Evolutionary conservation across 2,888 invertebrate genomes (phyloP).

Genomic region (Antheraea assamensis): DNA sequence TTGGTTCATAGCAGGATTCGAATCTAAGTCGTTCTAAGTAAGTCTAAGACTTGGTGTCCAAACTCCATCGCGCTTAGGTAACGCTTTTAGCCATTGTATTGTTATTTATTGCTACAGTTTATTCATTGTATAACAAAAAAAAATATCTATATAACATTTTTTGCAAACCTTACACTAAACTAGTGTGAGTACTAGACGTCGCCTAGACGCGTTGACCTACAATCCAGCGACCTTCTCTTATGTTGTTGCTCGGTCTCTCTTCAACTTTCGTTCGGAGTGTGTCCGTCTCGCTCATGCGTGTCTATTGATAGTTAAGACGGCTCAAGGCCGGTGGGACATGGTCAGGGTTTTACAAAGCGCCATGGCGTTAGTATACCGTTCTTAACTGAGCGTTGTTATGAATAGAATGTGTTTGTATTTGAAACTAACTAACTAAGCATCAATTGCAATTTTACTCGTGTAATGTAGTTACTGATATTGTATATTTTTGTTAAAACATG

Average conservation of each 20-base stretch:
- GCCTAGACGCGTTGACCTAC: conserved; percentile 80
- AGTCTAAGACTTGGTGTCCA: too few relatives aligned
- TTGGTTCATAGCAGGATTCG: too few relatives aligned
- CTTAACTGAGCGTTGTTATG: conserved; percentile 10
- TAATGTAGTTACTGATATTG: neutral
- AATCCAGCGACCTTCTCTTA: conserved; percentile 80
- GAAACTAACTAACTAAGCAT: neutral
- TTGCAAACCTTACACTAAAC: conserved; percentile 50
- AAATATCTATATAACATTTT: too few relatives aligned
- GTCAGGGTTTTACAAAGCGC: conserved; percentile 21
- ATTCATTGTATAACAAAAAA: too few relatives aligned
- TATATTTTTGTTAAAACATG: too few relatives aligned
- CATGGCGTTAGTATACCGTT: conserved; percentile 15
- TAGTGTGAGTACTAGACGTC: conserved; percentile 77
- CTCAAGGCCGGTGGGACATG: conserved; percentile 50
- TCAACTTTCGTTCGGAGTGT: conserved; percentile 39
- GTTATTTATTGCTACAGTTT: too few relatives aligned
- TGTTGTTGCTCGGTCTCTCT: conserved; percentile 69
- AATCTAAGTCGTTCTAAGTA: too few relatives aligned
- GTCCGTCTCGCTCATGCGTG: conserved; percentile 55
- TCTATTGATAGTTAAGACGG: conserved; percentile 72
- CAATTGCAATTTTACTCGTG: neutral
- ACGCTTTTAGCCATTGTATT: too few relatives aligned
- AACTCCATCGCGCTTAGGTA: too few relatives aligned
- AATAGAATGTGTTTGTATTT: neutral